Percentiles rank a stretch among this genome's conserved stretches.
Conservation (phyloP, 2,888 invertebrate genomes). For the Protophormia terraenovae region DNA sequence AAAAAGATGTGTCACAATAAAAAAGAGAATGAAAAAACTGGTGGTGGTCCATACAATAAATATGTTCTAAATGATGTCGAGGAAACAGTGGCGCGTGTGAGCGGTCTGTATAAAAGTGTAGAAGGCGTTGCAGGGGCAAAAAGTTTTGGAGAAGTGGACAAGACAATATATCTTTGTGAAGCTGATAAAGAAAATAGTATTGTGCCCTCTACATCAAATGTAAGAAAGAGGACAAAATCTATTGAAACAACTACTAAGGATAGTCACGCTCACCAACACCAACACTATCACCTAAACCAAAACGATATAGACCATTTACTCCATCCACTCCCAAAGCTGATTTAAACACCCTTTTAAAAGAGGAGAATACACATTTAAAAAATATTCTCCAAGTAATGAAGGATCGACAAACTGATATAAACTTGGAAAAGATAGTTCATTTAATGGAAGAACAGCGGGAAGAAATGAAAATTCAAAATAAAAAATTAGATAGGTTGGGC, state of each 20-base stretch:
- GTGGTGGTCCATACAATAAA: not conserved
- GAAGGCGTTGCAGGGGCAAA: too few relatives aligned
- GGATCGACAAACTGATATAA: not conserved
- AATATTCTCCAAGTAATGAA: not conserved
- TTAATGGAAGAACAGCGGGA: too few relatives aligned
- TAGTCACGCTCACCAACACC: too few relatives aligned
- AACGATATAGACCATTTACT: not conserved
- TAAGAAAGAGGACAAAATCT: not conserved
- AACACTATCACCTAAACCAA: not conserved
- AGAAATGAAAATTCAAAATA: not conserved
- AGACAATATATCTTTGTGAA: not conserved
- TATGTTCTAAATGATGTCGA: not conserved
- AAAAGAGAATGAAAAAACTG: conserved; percentile 13
- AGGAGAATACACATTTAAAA: too few relatives aligned
- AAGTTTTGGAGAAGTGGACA: not conserved
- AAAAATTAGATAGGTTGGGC: conserved; percentile 4
- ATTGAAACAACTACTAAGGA: not conserved
- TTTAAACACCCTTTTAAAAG: not conserved
- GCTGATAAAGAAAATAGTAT: not conserved
- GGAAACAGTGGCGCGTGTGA: not conserved
- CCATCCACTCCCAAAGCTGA: not conserved
- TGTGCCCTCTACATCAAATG: not conserved
- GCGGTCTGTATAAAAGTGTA: not conserved
- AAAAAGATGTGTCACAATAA: not conserved
- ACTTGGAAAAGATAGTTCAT: too few relatives aligned